Conservation (phyloP, 2,113 vertebrate genomes). For the Heterotis niloticus region DNA sequence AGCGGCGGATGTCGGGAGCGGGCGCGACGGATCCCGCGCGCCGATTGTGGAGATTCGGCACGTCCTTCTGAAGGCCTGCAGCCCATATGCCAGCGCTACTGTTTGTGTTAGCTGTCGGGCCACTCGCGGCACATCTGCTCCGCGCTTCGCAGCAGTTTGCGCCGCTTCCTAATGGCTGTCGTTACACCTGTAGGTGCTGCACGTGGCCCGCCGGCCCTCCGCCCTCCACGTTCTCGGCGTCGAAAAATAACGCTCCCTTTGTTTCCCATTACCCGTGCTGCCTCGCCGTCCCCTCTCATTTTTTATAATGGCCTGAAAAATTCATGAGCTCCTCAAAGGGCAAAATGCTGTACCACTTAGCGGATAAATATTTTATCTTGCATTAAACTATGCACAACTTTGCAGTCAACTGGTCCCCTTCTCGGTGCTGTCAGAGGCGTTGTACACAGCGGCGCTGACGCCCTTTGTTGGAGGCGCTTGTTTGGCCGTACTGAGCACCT, state of each 20-base stretch:
- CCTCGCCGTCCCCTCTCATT: slow-evolving; percentile 11
- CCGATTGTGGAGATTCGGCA: too few species aligned
- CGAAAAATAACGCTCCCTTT: slow-evolving; percentile 13
- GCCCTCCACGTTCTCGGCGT: slow-evolving; percentile 11
- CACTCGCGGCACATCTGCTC: slow-evolving; percentile 41
- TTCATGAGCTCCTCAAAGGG: slow-evolving; percentile 35
- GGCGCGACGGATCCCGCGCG: background rate
- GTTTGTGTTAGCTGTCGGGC: background rate
- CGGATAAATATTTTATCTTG: slow-evolving; percentile 35
- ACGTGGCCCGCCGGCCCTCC: background rate
- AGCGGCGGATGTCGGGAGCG: background rate
- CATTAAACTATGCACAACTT: slow-evolving; percentile 28
- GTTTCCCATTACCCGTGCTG: slow-evolving; percentile 23
- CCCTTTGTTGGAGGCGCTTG: background rate
- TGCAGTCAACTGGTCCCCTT: background rate
- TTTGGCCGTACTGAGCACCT: background rate
- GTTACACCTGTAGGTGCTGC: slow-evolving; percentile 39
- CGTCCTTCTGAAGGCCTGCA: background rate
- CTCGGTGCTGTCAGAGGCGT: background rate
- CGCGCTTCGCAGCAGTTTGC: slow-evolving; percentile 38
- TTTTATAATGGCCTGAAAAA: slow-evolving; percentile 32
- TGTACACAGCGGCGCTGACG: background rate
- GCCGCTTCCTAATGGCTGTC: slow-evolving; percentile 50
- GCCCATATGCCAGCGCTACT: slow-evolving; percentile 27
- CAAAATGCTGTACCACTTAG: slow-evolving; percentile 36